Evolutionary conservation across 2,797 vertebrate species (phyloP).

Genomic region (Semaprochilodus insignis): DNA sequence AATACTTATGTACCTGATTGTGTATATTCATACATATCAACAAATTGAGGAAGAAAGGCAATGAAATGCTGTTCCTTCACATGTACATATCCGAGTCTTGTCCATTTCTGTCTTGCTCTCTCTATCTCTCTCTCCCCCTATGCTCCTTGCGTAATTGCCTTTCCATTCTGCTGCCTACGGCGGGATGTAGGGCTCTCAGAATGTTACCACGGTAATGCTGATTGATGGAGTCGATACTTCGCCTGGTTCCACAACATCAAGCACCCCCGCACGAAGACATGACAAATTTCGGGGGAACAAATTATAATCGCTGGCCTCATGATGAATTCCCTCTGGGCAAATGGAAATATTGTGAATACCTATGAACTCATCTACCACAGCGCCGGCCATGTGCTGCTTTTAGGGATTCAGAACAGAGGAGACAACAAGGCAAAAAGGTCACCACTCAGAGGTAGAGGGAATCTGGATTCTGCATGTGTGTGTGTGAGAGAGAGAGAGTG

Average conservation of each 20-base stretch:
- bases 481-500: conserved; percentile 12
- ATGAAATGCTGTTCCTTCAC: background rate
- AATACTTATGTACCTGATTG: too few species aligned
- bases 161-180: conserved; percentile 75
- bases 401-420: conserved; percentile 17
- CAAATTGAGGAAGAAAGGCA: conserved; percentile 8
- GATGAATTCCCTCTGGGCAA: conserved; percentile 78
- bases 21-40: background rate
- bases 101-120: conserved; percentile 40
- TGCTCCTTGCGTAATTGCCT: conserved; percentile 81
- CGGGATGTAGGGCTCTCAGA: conserved; percentile 75
- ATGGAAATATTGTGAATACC: conserved; percentile 79
- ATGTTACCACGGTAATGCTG: conserved; percentile 80
- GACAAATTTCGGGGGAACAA: conserved; percentile 78
- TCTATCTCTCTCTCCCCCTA: conserved; percentile 42
- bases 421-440: conserved; percentile 20
- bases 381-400: conserved; percentile 8
- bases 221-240: conserved; percentile 83
- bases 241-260: conserved; percentile 80
- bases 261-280: conserved; percentile 74
- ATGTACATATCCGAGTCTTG: background rate
- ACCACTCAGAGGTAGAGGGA: background rate
- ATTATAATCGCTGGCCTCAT: conserved; percentile 76
- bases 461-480: background rate
- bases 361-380: conserved; percentile 68